Conservation (phyloP, 1,140 invertebrate species). For the Tetramorium parvispinum region DNA sequence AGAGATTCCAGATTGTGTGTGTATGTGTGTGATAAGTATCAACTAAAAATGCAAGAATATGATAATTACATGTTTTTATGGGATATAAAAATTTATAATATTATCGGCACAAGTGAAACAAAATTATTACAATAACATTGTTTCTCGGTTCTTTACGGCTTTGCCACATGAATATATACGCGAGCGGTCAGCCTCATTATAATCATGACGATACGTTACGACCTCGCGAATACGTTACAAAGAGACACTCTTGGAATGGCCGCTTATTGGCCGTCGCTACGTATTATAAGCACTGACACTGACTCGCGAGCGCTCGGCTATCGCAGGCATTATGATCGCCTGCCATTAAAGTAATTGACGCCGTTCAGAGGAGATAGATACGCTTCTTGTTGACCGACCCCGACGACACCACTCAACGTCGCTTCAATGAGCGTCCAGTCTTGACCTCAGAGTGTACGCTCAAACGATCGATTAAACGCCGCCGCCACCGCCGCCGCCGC, state of each 20-base stretch:
- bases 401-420: constrained; percentile 56
- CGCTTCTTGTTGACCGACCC: constrained; percentile 69
- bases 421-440: constrained; percentile 50
- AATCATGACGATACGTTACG: constrained; percentile 34
- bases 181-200: not conserved
- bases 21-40: constrained; percentile 20
- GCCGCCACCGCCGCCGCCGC: constrained; percentile 32
- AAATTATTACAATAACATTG: constrained; percentile 31
- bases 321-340: constrained; percentile 67
- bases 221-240: constrained; percentile 45
- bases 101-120: not conserved
- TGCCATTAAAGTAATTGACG: constrained; percentile 72
- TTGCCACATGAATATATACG: not conserved
- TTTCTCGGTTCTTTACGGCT: not conserved
- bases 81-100: not conserved
- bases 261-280: constrained; percentile 47
- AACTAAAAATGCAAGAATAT: not conserved
- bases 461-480: constrained; percentile 58
- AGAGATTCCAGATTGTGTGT: constrained; percentile 4
- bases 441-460: constrained; percentile 41
- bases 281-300: constrained; percentile 63
- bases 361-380: constrained; percentile 67
- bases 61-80: constrained; percentile 7
- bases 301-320: constrained; percentile 44
- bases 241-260: constrained; percentile 39